Evolutionary conservation across 2,888 invertebrate genomes (phyloP).

Genomic region (Meteorus colon): DNA sequence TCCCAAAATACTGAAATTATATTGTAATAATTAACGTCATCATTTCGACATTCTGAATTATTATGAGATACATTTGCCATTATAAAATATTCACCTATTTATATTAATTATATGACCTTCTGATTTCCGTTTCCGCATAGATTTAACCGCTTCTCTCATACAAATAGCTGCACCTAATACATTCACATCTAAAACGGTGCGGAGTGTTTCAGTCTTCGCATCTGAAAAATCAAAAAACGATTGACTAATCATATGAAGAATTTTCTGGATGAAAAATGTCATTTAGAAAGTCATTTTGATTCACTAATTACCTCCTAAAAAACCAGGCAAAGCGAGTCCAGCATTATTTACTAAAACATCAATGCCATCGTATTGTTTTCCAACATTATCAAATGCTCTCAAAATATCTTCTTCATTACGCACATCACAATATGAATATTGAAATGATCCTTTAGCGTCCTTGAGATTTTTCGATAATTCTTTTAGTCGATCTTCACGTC

Average conservation of each 20-base stretch:
- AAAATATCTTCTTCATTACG: slow-evolving; percentile 55
- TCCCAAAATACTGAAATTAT: slow-evolving; percentile 41
- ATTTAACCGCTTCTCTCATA: slow-evolving; percentile 59
- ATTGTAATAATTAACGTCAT: no score
- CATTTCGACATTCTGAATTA: no score
- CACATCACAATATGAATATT: slow-evolving; percentile 59
- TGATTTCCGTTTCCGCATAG: slow-evolving; percentile 55
- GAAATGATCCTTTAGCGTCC: slow-evolving; percentile 61
- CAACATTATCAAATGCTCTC: slow-evolving; percentile 54
- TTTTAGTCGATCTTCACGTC: slow-evolving; percentile 74
- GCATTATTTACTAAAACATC: slow-evolving; percentile 75
- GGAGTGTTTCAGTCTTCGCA: slow-evolving; percentile 54
- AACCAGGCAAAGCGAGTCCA: slow-evolving; percentile 62
- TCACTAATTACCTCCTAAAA: slow-evolving; percentile 48
- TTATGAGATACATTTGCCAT: not conserved
- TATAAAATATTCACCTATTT: slow-evolving; percentile 55
- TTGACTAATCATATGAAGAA: no score
- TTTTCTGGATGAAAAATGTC: not conserved
- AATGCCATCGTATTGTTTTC: slow-evolving; percentile 67
- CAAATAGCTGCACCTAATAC: slow-evolving; percentile 59
- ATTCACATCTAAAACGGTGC: slow-evolving; percentile 58
- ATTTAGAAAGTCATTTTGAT: not conserved
- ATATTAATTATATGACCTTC: slow-evolving; percentile 61
- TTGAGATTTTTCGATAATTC: slow-evolving; percentile 50
- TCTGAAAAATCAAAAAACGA: no score